A percentile compares a stretch with the other conserved stretches of the same genome.
Conservation (phyloP, 2,797 vertebrate species). For the Rhinella marina region DNA sequence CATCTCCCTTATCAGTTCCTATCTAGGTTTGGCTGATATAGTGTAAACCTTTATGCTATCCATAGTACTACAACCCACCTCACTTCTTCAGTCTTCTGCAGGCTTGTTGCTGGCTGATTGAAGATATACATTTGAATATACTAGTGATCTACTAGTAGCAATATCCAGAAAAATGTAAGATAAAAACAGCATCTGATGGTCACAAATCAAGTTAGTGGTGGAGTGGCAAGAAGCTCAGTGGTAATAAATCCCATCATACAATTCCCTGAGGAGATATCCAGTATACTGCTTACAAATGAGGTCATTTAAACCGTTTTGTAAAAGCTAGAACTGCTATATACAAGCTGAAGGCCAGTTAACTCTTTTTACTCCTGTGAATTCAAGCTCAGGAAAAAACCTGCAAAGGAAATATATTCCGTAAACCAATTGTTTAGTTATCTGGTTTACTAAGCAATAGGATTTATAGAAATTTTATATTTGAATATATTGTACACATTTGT, state of each 20-base stretch:
- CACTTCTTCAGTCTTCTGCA: neutral
- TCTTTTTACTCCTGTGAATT: slow-evolving; percentile 15
- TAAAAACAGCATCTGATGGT: slow-evolving; percentile 39
- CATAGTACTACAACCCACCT: neutral
- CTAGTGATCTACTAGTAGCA: slow-evolving; percentile 2
- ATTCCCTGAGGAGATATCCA: slow-evolving; percentile 43
- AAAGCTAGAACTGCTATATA: slow-evolving; percentile 16
- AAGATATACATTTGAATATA: slow-evolving; percentile 17
- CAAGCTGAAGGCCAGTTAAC: slow-evolving; percentile 7
- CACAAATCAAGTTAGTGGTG: slow-evolving; percentile 54
- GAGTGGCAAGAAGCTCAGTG: slow-evolving; percentile 41
- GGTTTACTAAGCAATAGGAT: neutral
- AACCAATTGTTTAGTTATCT: neutral
- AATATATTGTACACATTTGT: too few relatives aligned
- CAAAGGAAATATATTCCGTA: neutral
- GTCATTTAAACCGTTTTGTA: slow-evolving; percentile 34
- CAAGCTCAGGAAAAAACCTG: neutral
- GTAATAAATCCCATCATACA: slow-evolving; percentile 45
- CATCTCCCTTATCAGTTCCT: neutral
- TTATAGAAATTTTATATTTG: neutral
- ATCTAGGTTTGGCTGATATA: neutral
- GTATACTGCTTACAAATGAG: slow-evolving; percentile 53
- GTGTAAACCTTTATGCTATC: neutral
- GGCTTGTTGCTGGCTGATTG: slow-evolving; percentile 21
- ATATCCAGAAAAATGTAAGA: slow-evolving; percentile 12